phyloP scores from a whole-genome alignment of 1,140 invertebrate species.

The Zaprionus africanus region DNA sequence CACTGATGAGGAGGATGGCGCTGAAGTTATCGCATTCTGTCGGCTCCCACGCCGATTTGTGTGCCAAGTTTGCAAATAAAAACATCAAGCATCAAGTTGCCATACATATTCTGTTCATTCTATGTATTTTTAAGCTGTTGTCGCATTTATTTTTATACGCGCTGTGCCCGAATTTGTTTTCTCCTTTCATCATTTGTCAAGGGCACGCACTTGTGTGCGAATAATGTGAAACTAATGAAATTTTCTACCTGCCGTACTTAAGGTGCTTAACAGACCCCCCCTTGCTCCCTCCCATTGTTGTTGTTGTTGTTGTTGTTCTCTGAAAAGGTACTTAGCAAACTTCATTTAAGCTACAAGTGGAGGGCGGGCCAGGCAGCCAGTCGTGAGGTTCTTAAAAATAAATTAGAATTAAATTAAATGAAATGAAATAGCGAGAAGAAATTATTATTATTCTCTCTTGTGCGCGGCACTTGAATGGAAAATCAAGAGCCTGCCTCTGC shows the following conservation, averaged over 20 bases:
- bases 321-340: slow-evolving; percentile 76
- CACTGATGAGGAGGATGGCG: slow-evolving; percentile 4
- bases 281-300: slow-evolving; percentile 20
- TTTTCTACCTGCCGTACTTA: slow-evolving; percentile 75
- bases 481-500: slow-evolving; percentile 67
- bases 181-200: slow-evolving; percentile 52
- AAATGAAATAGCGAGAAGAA: slow-evolving; percentile 66
- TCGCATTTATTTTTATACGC: slow-evolving; percentile 44
- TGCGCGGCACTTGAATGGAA: slow-evolving; percentile 64
- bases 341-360: slow-evolving; percentile 78
- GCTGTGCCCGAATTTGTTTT: slow-evolving; percentile 8
- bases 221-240: slow-evolving; percentile 71
- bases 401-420: slow-evolving; percentile 80
- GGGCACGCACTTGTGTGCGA: slow-evolving; percentile 58
- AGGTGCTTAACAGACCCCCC: slow-evolving; percentile 31
- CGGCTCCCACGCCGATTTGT: slow-evolving; percentile 52
- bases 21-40: slow-evolving; percentile 37
- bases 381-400: slow-evolving; percentile 64
- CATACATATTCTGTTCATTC: not conserved
- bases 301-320: slow-evolving; percentile 52
- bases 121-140: slow-evolving; percentile 24
- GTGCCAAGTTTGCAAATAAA: slow-evolving; percentile 55
- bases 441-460: slow-evolving; percentile 61
- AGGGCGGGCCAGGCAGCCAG: not conserved
- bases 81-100: slow-evolving; percentile 23